Evolutionary conservation across 2,797 vertebrate species (phyloP), one percentile per base, ranked within the genome.

Genomic region (Arremon brunneinucha): DNA sequence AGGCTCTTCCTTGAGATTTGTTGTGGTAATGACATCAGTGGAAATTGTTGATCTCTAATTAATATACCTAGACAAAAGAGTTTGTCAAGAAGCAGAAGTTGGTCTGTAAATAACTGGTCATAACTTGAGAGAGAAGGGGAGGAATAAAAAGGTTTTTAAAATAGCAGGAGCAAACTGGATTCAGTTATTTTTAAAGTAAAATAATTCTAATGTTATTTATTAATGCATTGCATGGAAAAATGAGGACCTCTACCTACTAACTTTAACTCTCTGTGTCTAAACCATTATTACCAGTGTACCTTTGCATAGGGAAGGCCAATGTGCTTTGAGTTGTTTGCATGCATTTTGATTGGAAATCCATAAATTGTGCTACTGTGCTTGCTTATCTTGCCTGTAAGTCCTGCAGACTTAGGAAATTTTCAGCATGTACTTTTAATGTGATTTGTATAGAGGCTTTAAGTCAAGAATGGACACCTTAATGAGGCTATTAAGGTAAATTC

Each of bases 31-130:
- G 50, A 27, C 63, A 49, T 62, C 1, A 1, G 32, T 93, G 59
- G 47, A 96, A 91, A 83, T 67, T 50, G 30, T 44, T 92, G 55
- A 56, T 76, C 22, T 91, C 55, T 93, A 81, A 83, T 94, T 84
- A 92, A 43, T 83, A 63, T 86, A 90, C 93, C 47, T 63, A 72
- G 55, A n/a, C 59, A 86, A 70, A 93, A 57, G 24, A 83, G 22
- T 86, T 95, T 56, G 30, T 78, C 18, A 47, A 49, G 65, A 85
- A 68, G 34, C 84, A 81, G 72, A 90, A n/a, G 28, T 39, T 91
- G 28, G 8, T 34, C 37, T 86, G 34, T 88, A 91, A 88, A 74
- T 93, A 88, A 72, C 50, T 57, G 59, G 37, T 76, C 62, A 56
- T 86, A 90, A 69, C 41, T 60, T 90, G 32, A 62, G 71, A 81